These are phyloP conservation scores for Dendrolimus punctatus DNA, from an alignment of 1,140 invertebrate species.

Conservation along the genomic window DNA sequence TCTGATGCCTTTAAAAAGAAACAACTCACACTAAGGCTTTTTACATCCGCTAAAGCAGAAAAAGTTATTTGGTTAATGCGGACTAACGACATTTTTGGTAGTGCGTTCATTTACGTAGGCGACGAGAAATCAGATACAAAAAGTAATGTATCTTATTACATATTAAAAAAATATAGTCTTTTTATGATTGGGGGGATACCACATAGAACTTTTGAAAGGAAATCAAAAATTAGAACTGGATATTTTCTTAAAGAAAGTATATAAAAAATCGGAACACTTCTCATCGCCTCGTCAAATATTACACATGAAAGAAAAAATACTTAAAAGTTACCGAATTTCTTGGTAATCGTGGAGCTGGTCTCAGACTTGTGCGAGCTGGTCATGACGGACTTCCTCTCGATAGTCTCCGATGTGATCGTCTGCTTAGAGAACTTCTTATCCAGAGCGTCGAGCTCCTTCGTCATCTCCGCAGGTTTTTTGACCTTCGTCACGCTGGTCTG, in stretches of 20 bases:
- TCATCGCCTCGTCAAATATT: not conserved
- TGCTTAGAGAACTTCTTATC: slow-evolving; percentile 66
- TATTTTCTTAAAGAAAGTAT: not conserved
- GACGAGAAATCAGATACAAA: not conserved
- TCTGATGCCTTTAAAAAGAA: too few species aligned
- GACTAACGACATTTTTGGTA: too few species aligned
- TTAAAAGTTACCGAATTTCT: slow-evolving; percentile 70
- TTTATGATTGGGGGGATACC: too few species aligned
- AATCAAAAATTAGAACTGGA: not conserved
- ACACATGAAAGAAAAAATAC: slow-evolving; percentile 1
- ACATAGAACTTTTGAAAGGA: too few species aligned
- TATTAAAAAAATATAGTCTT: too few species aligned
- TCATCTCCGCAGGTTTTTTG: slow-evolving; percentile 52
- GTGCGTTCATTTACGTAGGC: too few species aligned
- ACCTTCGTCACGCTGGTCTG: slow-evolving; percentile 43
- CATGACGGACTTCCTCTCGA: slow-evolving; percentile 68
- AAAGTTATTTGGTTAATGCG: too few species aligned
- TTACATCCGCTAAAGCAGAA: too few species aligned
- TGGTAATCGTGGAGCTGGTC: slow-evolving; percentile 64
- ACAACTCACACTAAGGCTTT: too few species aligned
- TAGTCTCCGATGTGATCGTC: slow-evolving; percentile 65
- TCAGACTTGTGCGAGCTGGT: slow-evolving; percentile 69
- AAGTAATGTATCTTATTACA: not conserved
- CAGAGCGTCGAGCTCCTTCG: slow-evolving; percentile 59
- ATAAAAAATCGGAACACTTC: not conserved